These are phyloP conservation scores for Hirudo medicinalis DNA, from an alignment of 1,140 invertebrate genomes.

Conservation along the genomic window DNA sequence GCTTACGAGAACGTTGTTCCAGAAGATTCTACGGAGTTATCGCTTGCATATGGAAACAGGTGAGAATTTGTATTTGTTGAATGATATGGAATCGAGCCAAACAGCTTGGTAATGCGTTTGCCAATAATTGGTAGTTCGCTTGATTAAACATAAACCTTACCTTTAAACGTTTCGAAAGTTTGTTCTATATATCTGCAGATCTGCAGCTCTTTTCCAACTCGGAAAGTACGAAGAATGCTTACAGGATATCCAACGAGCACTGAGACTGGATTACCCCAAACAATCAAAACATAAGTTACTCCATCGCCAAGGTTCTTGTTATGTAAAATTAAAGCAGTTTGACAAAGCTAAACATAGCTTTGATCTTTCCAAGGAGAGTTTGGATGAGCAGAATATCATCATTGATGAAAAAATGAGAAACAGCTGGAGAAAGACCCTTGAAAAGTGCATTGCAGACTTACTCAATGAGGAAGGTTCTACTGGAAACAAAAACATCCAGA, in stretches of 20 bases:
- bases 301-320: conserved; percentile 61
- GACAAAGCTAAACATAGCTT: conserved; percentile 26
- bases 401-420: conserved; percentile 52
- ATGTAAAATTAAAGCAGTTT: conserved; percentile 56
- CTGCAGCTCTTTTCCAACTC: conserved; percentile 68
- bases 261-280: conserved; percentile 57
- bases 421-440: conserved; percentile 54
- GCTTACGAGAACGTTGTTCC: background rate
- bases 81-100: background rate
- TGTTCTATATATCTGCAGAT: conserved; percentile 44
- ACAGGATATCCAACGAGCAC: conserved; percentile 55
- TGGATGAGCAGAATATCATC: conserved; percentile 48
- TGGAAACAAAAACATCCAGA: too few species aligned
- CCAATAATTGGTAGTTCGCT: too few species aligned
- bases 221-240: conserved; percentile 49
- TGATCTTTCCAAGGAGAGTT: conserved; percentile 47
- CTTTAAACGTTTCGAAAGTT: too few species aligned
- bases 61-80: background rate
- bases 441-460: conserved; percentile 38
- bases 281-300: conserved; percentile 61
- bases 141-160: too few species aligned
- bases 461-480: conserved; percentile 2
- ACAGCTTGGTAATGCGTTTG: too few species aligned
- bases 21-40: background rate
- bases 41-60: conserved; percentile 5